Base-by-base conservation (phyloP, 2,888 invertebrate species). In the Brenthis ino region DNA sequence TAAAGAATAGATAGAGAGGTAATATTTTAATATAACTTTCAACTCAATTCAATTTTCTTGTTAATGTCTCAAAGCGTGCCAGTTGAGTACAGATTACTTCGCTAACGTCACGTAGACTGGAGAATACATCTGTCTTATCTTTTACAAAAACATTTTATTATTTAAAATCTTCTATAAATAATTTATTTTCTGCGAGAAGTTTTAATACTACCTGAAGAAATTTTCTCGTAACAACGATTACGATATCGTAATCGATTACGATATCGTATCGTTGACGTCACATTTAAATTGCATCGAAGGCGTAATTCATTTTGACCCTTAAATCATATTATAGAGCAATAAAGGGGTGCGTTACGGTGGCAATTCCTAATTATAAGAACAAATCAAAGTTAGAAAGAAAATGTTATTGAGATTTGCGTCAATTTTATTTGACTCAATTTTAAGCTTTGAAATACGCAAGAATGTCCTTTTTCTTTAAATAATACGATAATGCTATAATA, bases 311-410 rank as follows among this genome's bases (percentile, higher is more conserved):
- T 66, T 65, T 68, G 72, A 71, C 74, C 75, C 72, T 74, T 69
- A 70, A 65, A 75, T 74, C 75, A 72, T 58, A 65, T 66, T 66
- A 72, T 74, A 80, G 64, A 77, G 84, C 80, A 84, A 88, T 89
- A 89, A 86, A 88, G 83, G 82, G 85, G 83, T 79, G 82, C 80
- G 80, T 82, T 77, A 80, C 72, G 77, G 75, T 77, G 77, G 76
- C 82, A 85, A 81, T 81, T 80, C 80, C 76, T 77, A 72, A 74
- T 79, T 78, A 79, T 77, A 77, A 77, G 50, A 66, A 70, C 69
- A 66, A 28, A 61, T 51, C 11, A n/a, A 43, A 47, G 55, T 47
- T n/a, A 43, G 47, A 57, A 48, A 16, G n/a, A 47, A 20, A 57
- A 53, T 57, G 37, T 55, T 51, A 28, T 43, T 65, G 33, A 53